Base-by-base conservation (phyloP, 2,888 invertebrate genomes). In the Cacoxenus indagator region DNA sequence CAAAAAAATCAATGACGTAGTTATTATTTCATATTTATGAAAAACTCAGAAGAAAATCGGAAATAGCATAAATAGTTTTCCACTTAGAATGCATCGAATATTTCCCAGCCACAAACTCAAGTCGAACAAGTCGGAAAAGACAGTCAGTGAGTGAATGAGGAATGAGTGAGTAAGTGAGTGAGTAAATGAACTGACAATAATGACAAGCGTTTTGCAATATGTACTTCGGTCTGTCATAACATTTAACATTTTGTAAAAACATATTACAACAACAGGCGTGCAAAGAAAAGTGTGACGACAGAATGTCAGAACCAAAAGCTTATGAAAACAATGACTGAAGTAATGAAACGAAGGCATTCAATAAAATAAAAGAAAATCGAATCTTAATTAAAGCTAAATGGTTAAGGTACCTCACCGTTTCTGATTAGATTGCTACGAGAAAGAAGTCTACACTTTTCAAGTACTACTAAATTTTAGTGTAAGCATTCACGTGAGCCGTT, bases 361-460 rank as follows among this genome's bases (percentile, higher is more conserved):
- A 71, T 73, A 57, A 70, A 73, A 80, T 78, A 75, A 77, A 80
- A 81, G 81, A 80, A 80, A 81, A 81, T 81, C 80, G 82, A 80
- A 76, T 80, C 82, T 81, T 82, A 81, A 81, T 81, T 81, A 67
- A 62, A 54, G 48, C n/a, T 37, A 67, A 55, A 31, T n/a, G 45
- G 19, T 45, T 19, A 51, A 65, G 27, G 19, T 22, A 31, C n/a
- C n/a, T n/a, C n/a, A 79, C 79, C 75, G 78, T 79, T 81, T 76
- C 76, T 79, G 79, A 79, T 79, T 79, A 79, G n/a, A 81, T 79
- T 81, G 79, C 79, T 82, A 75, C 76, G 76, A 70, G 72, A 82
- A 81, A 82, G 82, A 80, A 82, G 82, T 82, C 80, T 82, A 82
- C 80, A 82, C 78, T 82, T 81, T 82, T 81, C 80, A 81, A 81